Evolutionary conservation across 1,140 invertebrate genomes (phyloP).

Genomic region (Chironomus striatipennis): DNA sequence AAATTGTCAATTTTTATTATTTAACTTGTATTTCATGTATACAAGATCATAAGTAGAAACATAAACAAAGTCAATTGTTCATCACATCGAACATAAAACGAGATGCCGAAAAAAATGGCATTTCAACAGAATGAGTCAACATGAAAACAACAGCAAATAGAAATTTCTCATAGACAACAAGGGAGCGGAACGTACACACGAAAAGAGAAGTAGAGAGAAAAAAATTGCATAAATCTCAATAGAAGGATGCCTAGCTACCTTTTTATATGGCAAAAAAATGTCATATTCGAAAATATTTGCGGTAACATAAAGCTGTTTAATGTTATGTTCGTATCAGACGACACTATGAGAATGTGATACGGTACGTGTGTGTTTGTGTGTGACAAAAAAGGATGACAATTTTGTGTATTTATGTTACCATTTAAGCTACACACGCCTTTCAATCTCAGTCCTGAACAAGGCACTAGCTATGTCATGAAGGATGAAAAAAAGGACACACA

Average conservation of each 20-base stretch:
- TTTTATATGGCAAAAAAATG: neutral
- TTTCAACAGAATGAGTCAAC: conserved; percentile 12
- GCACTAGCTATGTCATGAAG: no score
- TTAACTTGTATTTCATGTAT: neutral
- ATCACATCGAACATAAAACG: neutral
- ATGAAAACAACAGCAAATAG: neutral
- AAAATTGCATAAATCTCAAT: conserved; percentile 14
- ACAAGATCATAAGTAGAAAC: conserved; percentile 20
- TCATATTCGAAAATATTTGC: neutral
- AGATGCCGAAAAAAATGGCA: neutral
- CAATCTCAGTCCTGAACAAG: neutral
- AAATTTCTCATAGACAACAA: conserved; percentile 1
- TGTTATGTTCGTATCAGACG: neutral
- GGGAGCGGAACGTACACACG: neutral
- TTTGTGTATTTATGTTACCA: neutral
- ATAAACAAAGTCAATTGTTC: conserved; percentile 24
- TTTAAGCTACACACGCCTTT: conserved; percentile 6
- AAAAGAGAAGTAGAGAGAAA: neutral
- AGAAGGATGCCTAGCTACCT: neutral
- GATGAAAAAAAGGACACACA: neutral
- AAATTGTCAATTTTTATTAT: neutral
- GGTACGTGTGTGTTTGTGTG: neutral
- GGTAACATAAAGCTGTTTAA: neutral
- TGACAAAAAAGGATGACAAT: conserved; percentile 6
- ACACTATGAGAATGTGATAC: neutral